Evolutionary conservation across 1,140 invertebrate species (phyloP).

Genomic region (Drosophila santomea): DNA sequence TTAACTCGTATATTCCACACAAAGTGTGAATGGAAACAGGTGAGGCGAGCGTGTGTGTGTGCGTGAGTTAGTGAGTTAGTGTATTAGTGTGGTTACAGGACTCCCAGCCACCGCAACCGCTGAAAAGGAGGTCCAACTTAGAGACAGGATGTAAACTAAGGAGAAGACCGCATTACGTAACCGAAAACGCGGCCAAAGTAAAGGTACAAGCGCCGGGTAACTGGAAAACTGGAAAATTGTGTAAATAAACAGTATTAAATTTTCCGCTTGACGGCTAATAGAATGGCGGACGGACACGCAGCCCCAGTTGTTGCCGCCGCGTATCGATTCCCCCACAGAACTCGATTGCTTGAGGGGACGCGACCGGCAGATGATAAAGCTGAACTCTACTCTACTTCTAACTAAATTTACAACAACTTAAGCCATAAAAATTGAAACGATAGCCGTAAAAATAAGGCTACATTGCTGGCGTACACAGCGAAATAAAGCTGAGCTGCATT

Average conservation of each 20-base stretch:
- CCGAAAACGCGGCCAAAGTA: constrained; percentile 29
- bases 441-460: constrained; percentile 63
- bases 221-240: constrained; percentile 51
- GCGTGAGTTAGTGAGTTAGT: constrained; percentile 22
- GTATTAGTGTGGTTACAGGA: constrained; percentile 26
- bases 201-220: constrained; percentile 16
- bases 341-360: constrained; percentile 19
- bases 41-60: constrained; percentile 8
- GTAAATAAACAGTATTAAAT: constrained; percentile 78
- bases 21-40: constrained; percentile 62
- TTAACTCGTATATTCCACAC: constrained; percentile 73
- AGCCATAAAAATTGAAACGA: constrained; percentile 80
- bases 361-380: constrained; percentile 35
- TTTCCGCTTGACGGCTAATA: constrained; percentile 69
- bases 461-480: constrained; percentile 11
- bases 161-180: constrained; percentile 48
- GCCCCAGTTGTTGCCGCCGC: constrained; percentile 32
- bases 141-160: constrained; percentile 14
- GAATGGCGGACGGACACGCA: constrained; percentile 64
- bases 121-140: constrained; percentile 32
- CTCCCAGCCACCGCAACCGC: constrained; percentile 7
- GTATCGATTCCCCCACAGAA: constrained; percentile 66
- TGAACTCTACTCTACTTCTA: constrained; percentile 47
- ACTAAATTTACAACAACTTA: constrained; percentile 73
- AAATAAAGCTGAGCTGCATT: not conserved